Evolutionary conservation across 2,797 vertebrate genomes (phyloP), one percentile per base, ranked within the genome.

Genomic region (Macrochelys suwanniensis): DNA sequence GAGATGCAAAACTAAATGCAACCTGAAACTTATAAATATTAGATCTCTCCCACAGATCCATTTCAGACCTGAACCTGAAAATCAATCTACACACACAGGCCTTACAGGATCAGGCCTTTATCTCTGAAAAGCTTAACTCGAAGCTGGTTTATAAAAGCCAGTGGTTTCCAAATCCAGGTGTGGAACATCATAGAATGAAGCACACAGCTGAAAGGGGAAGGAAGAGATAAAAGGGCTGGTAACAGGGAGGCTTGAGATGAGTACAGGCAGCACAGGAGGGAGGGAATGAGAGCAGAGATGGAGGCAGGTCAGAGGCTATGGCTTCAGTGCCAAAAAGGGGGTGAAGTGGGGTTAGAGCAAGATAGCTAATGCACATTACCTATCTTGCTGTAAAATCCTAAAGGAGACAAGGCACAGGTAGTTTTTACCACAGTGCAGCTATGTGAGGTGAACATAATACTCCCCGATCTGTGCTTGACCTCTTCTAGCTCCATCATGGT

Each of bases 31-130:
- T 53, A 82, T 3, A 57, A 91, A 92, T 25, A 92, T 49, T 82
- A 85, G 80, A 88, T 85, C 80, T 76, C 77, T 89, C 94, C 54
- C 54, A 77, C 74, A 68, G 68, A 80, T 26, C 91, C 92, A 83
- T 86, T 91, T 83, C 88, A 95, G 86, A 79, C 85, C 6, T 79
- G 82, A 90, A 90, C 88, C 78, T 93, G 84, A 93, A 95, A 94
- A 95, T 93, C 92, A 96, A 97, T 94, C 92, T 87, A 94, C 85
- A 86, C 85, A 89, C 33, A 84, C 80, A 92, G 25, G 71, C 87
- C 86, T 94, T 85, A 47, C 65, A 87, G 11, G 9, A 94, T 65
- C 80, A 88, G 89, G 13, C 50, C 83, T 95, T 94, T 90, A 88
- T 84, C 87, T 86, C 89, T 79, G 28, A 68, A 84, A 91, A 94